Evolutionary conservation across 2,113 vertebrate species (phyloP).

Genomic region (Myrmecophaga tridactyla): DNA sequence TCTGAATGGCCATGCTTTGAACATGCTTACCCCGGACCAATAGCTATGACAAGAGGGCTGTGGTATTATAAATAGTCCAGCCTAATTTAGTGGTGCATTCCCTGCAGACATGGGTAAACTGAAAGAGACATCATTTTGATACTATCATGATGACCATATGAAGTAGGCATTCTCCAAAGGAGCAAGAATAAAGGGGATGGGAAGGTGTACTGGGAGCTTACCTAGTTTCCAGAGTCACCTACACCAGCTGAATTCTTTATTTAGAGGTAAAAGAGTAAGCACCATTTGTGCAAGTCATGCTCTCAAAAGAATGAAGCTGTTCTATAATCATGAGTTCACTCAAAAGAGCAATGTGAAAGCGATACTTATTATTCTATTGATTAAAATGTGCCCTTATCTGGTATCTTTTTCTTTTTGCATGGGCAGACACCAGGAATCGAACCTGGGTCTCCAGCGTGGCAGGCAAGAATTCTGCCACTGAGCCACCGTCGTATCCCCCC

Average conservation of each 20-base stretch:
- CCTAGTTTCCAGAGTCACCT: neutral
- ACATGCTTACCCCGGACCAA: neutral
- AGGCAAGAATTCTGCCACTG: too few species aligned
- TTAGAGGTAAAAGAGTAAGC: neutral
- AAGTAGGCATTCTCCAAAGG: neutral
- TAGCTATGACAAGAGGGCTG: neutral
- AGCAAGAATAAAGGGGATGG: neutral
- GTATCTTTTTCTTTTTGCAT: neutral
- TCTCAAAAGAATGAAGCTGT: neutral
- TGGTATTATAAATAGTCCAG: neutral
- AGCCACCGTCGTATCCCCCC: too few species aligned
- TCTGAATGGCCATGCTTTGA: neutral
- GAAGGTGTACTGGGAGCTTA: neutral
- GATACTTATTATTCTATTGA: slow-evolving; percentile 17
- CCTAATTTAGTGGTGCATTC: neutral
- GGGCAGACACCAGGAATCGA: too few species aligned
- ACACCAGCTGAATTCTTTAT: neutral
- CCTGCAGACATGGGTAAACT: neutral
- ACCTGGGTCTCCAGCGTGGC: too few species aligned
- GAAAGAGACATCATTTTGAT: neutral
- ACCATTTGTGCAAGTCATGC: neutral
- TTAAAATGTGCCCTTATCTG: neutral
- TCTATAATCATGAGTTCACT: neutral
- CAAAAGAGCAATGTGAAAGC: neutral
- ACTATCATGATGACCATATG: neutral